A percentile compares a stretch with the other conserved stretches of the same genome.
Evolutionary conservation across 30 jellyfish, hydroid and myxozoan species (phyloP).

Genomic region (Cassiopea xamachana): DNA sequence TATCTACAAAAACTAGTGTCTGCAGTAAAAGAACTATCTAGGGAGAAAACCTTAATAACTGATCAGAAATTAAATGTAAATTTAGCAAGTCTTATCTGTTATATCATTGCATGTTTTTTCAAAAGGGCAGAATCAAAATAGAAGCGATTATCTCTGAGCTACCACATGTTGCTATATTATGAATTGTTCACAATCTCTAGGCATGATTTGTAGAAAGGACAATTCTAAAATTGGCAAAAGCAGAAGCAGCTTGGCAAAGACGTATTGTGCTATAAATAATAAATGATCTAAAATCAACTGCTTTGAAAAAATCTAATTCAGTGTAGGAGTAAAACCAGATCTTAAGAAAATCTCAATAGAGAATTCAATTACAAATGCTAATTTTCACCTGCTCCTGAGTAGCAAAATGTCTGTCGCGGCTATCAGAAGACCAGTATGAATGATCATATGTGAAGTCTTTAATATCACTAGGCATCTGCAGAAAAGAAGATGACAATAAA

Average conservation of each 20-base stretch:
- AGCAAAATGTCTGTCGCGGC: conserved; percentile 94
- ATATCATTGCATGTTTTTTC: neutral
- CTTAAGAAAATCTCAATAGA: conserved; percentile 7
- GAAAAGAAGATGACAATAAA: neutral
- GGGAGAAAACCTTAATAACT: neutral
- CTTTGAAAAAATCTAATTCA: neutral
- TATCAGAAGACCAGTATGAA: conserved; percentile 97
- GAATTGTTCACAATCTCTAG: neutral
- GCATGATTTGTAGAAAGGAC: neutral
- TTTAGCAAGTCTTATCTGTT: neutral
- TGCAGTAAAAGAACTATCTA: neutral
- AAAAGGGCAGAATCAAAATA: neutral
- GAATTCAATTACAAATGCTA: conserved; percentile 7
- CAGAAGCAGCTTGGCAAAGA: neutral
- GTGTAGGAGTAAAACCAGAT: conserved; percentile 2
- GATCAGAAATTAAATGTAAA: neutral
- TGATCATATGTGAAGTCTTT: conserved; percentile 94
- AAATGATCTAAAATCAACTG: conserved; percentile 38
- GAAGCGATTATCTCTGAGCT: neutral
- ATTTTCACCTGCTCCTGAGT: conserved; percentile 94
- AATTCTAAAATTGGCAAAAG: neutral
- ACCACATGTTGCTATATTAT: neutral
- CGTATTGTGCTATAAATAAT: conserved; percentile 10
- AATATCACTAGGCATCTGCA: conserved; percentile 74
- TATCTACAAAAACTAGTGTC: neutral